phyloP scores from a whole-genome alignment of 2,888 invertebrate species.

The Agonopterix alstromeriana region DNA sequence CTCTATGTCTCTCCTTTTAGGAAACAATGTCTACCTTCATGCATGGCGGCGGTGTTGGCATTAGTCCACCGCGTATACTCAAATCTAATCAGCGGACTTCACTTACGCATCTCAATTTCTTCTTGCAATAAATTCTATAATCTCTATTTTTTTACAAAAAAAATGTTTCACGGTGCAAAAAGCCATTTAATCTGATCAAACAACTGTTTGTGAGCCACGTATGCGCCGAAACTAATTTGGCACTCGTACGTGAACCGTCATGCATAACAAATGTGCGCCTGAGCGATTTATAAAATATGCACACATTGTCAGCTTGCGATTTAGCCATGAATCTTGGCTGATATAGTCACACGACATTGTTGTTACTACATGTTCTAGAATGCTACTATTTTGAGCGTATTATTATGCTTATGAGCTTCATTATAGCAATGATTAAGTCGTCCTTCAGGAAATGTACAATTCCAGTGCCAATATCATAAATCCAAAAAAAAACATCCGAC shows the following conservation, averaged over 20 bases:
- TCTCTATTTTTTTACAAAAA: conserved; percentile 3
- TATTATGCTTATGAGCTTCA: no score
- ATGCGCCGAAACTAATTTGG: conserved; percentile 46
- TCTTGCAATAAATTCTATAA: no score
- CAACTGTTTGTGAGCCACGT: conserved; percentile 16
- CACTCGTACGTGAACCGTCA: conserved; percentile 29
- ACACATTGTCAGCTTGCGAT: conserved; percentile 49
- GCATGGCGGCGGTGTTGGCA: no score
- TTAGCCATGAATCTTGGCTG: conserved; percentile 37
- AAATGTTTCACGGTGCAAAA: conserved; percentile 14
- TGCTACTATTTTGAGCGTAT: not conserved
- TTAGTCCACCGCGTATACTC: no score
- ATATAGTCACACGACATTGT: not conserved
- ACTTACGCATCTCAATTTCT: no score
- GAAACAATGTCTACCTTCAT: no score
- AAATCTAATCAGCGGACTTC: no score
- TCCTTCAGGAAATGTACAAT: no score
- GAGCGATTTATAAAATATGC: conserved; percentile 64
- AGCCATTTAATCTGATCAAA: conserved; percentile 30
- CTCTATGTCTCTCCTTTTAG: no score
- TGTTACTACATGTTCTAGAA: not conserved
- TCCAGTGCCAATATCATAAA: no score
- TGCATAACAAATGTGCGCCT: conserved; percentile 54
- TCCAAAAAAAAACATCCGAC: no score
- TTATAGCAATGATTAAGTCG: no score